phyloP scores from a whole-genome alignment of 2,113 vertebrate genomes.

The Osmerus mordax region DNA sequence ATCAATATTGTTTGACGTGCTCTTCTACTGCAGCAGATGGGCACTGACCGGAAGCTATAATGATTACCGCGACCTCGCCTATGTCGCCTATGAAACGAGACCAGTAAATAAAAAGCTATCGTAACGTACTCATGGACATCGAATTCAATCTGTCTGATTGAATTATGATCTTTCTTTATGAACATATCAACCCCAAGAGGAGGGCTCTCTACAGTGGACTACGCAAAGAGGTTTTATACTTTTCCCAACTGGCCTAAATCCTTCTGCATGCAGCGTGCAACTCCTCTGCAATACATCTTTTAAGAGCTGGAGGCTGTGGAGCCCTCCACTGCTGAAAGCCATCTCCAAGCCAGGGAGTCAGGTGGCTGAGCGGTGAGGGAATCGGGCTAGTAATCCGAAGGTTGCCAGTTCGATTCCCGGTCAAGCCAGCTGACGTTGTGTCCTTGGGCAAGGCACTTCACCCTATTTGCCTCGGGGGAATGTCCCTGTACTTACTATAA shows the following conservation, averaged over 20 bases:
- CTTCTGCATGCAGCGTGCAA: not conserved
- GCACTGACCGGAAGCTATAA: conserved; percentile 37
- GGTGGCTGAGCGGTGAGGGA: too few relatives aligned
- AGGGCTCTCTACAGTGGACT: not conserved
- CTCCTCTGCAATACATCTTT: not conserved
- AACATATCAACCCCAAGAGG: not conserved
- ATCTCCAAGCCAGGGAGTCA: too few relatives aligned
- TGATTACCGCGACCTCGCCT: conserved; percentile 23
- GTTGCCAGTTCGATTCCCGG: too few relatives aligned
- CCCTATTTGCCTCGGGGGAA: too few relatives aligned
- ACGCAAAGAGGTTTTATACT: not conserved
- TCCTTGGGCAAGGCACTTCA: too few relatives aligned
- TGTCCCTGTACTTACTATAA: too few relatives aligned
- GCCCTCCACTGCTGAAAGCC: not conserved
- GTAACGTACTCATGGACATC: not conserved
- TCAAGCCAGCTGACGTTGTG: too few relatives aligned
- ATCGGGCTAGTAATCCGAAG: too few relatives aligned
- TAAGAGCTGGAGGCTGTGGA: not conserved
- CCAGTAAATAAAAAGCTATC: not conserved
- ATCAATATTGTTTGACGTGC: conserved; percentile 50
- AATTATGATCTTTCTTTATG: not conserved
- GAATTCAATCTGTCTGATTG: not conserved
- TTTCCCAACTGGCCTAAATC: not conserved
- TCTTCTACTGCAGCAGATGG: conserved; percentile 43
- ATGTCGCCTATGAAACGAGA: conserved; percentile 2